Conservation (phyloP, 2,113 vertebrate genomes). For the Oncorhynchus clarkii region DNA sequence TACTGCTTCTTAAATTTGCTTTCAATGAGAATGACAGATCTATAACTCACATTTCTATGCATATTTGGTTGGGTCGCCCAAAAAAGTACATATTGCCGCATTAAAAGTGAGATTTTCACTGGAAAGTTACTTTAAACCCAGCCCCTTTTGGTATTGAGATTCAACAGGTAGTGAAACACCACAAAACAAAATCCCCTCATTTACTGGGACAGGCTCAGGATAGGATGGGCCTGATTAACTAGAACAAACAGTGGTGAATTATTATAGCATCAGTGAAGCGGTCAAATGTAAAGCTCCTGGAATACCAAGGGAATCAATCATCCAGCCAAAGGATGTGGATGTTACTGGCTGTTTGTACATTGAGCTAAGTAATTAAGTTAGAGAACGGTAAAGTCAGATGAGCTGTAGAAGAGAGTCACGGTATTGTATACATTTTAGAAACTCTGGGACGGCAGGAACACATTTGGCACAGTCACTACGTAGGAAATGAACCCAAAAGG, state of each 20-base stretch:
- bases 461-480: not conserved
- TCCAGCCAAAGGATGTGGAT: slow-evolving; percentile 45
- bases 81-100: too few species aligned
- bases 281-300: slow-evolving; percentile 36
- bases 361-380: not conserved
- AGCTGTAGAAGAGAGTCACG: not conserved
- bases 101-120: too few species aligned
- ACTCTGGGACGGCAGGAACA: not conserved
- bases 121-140: too few species aligned
- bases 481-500: not conserved
- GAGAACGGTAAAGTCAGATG: not conserved
- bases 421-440: not conserved
- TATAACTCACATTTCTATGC: too few species aligned
- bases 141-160: too few species aligned
- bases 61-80: too few species aligned
- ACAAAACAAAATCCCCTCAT: too few species aligned
- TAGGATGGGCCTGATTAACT: too few species aligned
- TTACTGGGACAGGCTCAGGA: too few species aligned
- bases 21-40: too few species aligned
- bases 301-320: slow-evolving; percentile 49
- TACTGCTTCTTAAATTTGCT: too few species aligned
- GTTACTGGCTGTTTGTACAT: slow-evolving; percentile 42
- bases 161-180: too few species aligned
- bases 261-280: slow-evolving; percentile 52
- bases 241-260: slow-evolving; percentile 50